Evolutionary conservation across 2,113 vertebrate genomes (phyloP), one percentile per base, ranked within the genome.

Genomic region (Eubucco bourcierii): DNA sequence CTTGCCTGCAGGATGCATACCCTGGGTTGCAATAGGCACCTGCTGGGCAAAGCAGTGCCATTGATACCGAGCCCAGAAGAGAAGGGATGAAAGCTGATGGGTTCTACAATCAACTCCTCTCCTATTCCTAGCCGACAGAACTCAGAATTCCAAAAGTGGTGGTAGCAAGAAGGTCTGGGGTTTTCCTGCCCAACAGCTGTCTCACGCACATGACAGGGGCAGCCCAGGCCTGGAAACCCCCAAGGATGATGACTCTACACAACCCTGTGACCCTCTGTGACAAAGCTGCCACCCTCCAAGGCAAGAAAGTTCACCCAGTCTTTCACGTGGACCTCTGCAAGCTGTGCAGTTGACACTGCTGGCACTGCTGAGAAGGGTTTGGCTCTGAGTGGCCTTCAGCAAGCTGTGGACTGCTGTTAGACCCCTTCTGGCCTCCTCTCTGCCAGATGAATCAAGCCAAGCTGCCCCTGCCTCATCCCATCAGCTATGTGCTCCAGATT

Each of bases 31-130:
- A 56, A 0, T 7, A 12, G 25, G 39, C 12, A 81, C 29, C 14
- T 19, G 41, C 8, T 4, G 47, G 33, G 17, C 31, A 76, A 28
- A 47, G 47, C 59, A 25, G 50, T 24, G 50, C 50, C 50, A 52
- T 12, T 55, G n/a, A 3, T 21, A 68, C 6, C 44, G 33, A 72
- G 8, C 8, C 55, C 37, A 28, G 20, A 58, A 61, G 31, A 61
- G 33, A 53, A 31, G 5, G 3, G 10, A 21, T 31, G 14, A 64
- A 23, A 75, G 15, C 3, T n/a, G 18, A 7, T 1, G 1, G 10
- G 21, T 20, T 61, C 50, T 73, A 7, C 6, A 29, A 12, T 5
- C 28, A 89, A 55, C 4, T 12, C 9, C 46, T 39, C 29, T 63
- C 17, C 15, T 4, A 18, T 6, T 66, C 23, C 17, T 7, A 61